phyloP scores from a whole-genome alignment of 2,797 vertebrate species.

The Tapirus indicus region DNA sequence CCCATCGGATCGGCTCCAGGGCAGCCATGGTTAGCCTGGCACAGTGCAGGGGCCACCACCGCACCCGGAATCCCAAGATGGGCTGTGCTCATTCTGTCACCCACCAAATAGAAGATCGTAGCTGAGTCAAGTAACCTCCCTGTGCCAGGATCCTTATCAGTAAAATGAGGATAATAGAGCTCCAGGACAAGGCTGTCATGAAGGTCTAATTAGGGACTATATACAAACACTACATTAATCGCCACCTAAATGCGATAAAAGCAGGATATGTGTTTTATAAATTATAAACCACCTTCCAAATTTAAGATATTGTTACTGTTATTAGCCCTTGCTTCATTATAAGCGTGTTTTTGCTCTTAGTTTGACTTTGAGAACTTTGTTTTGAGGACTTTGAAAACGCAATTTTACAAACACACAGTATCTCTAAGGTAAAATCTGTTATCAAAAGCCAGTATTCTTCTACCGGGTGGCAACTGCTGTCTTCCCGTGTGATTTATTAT shows the following conservation, averaged over 20 bases:
- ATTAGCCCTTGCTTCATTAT: not conserved
- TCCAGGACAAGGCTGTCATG: not conserved
- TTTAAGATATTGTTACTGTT: not conserved
- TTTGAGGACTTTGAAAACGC: slow-evolving; percentile 54
- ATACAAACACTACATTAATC: slow-evolving; percentile 36
- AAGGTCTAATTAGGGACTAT: slow-evolving; percentile 24
- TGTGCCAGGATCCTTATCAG: not conserved
- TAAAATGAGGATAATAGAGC: not conserved
- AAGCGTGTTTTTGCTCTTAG: not conserved
- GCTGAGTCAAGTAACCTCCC: not conserved
- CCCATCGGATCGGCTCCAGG: not conserved
- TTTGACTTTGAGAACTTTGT: slow-evolving; percentile 76
- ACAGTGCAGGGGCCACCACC: accelerated
- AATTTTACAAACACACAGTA: slow-evolving; percentile 42
- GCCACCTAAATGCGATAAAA: slow-evolving; percentile 24
- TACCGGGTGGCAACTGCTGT: not conserved
- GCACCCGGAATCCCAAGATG: not conserved
- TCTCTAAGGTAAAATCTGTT: slow-evolving; percentile 72
- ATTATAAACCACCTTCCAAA: slow-evolving; percentile 1
- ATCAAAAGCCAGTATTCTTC: slow-evolving; percentile 58
- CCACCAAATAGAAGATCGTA: not conserved
- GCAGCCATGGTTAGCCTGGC: not conserved
- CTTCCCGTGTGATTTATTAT: slow-evolving; percentile 69
- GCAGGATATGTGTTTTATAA: slow-evolving; percentile 1
- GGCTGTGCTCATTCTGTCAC: not conserved